Conservation (phyloP, 2,797 vertebrate genomes). For the Xenentodon cancila region DNA sequence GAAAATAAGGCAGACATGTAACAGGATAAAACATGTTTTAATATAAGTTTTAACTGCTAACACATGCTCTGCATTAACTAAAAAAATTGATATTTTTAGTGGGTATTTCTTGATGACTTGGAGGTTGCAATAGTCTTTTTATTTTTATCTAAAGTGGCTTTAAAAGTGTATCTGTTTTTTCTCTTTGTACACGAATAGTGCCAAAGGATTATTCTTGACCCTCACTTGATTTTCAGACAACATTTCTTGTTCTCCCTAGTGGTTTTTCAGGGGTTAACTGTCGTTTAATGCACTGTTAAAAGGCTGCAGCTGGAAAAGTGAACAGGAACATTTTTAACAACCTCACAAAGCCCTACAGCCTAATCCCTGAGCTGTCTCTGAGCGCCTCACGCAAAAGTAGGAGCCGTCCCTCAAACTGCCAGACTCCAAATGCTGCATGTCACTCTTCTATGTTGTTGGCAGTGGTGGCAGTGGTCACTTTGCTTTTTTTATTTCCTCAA, state of each 20-base stretch:
- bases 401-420: conserved; percentile 56
- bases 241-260: conserved; percentile 71
- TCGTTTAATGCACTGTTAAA: conserved; percentile 79
- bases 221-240: conserved; percentile 67
- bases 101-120: neutral
- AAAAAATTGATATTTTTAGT: conserved; percentile 16
- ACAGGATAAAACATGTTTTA: conserved; percentile 6
- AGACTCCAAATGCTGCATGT: conserved; percentile 59
- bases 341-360: conserved; percentile 77
- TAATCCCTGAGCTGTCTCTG: conserved; percentile 61
- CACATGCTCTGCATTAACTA: neutral
- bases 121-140: conserved; percentile 20
- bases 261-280: conserved; percentile 58
- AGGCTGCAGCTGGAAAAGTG: conserved; percentile 80
- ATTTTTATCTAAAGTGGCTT: conserved; percentile 23
- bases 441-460: conserved; percentile 35
- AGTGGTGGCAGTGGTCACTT: conserved; percentile 42
- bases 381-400: conserved; percentile 67
- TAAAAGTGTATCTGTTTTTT: conserved; percentile 46
- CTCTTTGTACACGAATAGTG: conserved; percentile 37
- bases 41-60: conserved; percentile 15
- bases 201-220: conserved; percentile 67
- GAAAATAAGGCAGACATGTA: neutral
- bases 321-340: conserved; percentile 78
- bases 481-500: conserved; percentile 26